phyloP scores from a whole-genome alignment of 2,797 vertebrate species.

The Ambastaia sidthimunki region DNA sequence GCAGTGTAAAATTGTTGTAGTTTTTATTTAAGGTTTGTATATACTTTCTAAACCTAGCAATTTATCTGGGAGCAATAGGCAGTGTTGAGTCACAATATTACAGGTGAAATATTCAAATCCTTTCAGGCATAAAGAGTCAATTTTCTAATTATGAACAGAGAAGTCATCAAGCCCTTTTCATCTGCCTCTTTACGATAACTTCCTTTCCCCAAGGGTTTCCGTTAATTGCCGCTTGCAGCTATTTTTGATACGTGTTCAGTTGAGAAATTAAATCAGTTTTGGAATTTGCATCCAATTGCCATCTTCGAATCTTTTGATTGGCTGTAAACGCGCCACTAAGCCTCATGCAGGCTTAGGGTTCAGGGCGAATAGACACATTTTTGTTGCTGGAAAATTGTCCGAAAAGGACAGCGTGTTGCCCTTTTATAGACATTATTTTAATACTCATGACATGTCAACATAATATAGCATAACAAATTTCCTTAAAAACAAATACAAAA shows the following conservation, averaged over 20 bases:
- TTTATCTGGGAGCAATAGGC: neutral
- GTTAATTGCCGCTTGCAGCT: neutral
- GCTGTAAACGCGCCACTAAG: neutral
- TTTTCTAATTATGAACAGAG: neutral
- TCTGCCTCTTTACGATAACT: neutral
- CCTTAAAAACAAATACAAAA: neutral
- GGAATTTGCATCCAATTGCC: neutral
- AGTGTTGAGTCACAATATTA: neutral
- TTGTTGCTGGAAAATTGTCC: neutral
- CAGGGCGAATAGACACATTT: neutral
- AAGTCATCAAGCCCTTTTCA: conserved; percentile 1
- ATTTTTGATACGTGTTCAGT: conserved; percentile 29
- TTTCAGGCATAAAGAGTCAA: conserved; percentile 1
- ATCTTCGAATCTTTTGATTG: neutral
- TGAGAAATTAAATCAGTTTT: conserved; percentile 22
- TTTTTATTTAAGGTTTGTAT: neutral
- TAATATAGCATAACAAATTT: neutral
- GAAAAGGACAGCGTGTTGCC: neutral
- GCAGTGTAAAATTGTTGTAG: neutral
- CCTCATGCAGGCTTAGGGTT: neutral
- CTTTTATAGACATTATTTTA: neutral
- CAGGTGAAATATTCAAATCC: neutral
- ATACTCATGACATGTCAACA: neutral
- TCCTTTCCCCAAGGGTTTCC: neutral
- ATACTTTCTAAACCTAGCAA: neutral